Evolutionary conservation across 2,888 invertebrate species (phyloP), one percentile per base, ranked within the genome.

Genomic region (Eueremaeus valkanovi): DNA sequence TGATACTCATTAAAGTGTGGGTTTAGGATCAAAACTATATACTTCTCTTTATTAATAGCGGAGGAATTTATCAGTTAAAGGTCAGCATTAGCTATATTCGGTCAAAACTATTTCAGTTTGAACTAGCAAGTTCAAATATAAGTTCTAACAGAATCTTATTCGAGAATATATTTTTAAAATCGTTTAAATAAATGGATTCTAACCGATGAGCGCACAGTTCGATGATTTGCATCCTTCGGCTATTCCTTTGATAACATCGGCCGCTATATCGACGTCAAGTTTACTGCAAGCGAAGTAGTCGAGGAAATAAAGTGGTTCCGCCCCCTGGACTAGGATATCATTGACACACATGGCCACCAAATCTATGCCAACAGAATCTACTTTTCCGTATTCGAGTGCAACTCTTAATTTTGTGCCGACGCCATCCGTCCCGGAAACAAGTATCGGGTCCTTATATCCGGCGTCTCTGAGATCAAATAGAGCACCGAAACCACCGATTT

Each of bases 261-360:
- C 87, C 0, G 95, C 92, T 0, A 89, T 86, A 0, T 88, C 86
- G 0, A 93, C 89, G 81, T 93, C 88, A 76, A 99, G 86, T 73
- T 89, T 86, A 0, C 96, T 95, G 82, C 93, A 93, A 29, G 97
- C 95, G 84, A 94, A 95, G 84, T 98, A 98, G 86, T 99, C 98
- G 24, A 99, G 86, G 85, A 99, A 98, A 80, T 93, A 96, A 79
- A 99, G 87, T 0, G 98, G 96, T 81, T 95, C 93, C 0, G 96
- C 98, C 63, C 96, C 97, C 78, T 95, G 92, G 79, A 95, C 95
- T 72, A 99, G 85, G 73, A 98, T 89, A 84, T 98, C 96, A 85
- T 99, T 99, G 66, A 93, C 96, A 82, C 96, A 96, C 95, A 97
- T 96, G 5, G 97, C 98, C 1, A 99, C 95, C 42, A 99, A 86